These are phyloP conservation scores for Idaea straminata DNA, from an alignment of 2,888 invertebrate species.

Conservation along the genomic window DNA sequence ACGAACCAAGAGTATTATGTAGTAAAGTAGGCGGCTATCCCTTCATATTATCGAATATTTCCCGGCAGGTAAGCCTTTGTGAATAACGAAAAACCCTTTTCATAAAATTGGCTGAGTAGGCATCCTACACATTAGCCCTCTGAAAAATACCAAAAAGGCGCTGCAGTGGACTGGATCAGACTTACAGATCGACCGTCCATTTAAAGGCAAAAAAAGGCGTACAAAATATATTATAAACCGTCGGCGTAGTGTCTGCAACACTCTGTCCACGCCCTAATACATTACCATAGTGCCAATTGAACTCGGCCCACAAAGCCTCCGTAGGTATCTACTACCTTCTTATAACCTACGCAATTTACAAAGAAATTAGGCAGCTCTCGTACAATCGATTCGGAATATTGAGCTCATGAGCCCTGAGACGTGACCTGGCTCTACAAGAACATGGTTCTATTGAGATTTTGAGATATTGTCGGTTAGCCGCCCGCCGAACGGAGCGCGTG, in stretches of 20 bases:
- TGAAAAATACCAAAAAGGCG: background rate
- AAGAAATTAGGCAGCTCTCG: constrained; percentile 32
- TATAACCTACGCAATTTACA: constrained; percentile 24
- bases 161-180: no score
- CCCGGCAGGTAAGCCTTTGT: background rate
- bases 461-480: constrained; percentile 18
- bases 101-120: background rate
- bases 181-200: no score
- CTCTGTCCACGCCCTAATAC: background rate
- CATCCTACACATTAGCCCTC: constrained; percentile 5
- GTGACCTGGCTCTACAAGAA: constrained; percentile 24
- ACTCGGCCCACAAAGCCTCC: background rate
- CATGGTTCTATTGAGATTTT: constrained; percentile 16
- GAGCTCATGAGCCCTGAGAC: constrained; percentile 20
- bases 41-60: background rate
- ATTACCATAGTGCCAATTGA: background rate
- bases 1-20: background rate
- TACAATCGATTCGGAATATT: constrained; percentile 31
- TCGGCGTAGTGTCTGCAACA: background rate
- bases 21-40: background rate
- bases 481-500: constrained; percentile 15
- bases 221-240: no score
- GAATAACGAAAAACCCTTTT: background rate
- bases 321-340: background rate
- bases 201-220: background rate